Evolutionary conservation across 2,888 invertebrate genomes (phyloP).

Genomic region (Dryococelus australis): DNA sequence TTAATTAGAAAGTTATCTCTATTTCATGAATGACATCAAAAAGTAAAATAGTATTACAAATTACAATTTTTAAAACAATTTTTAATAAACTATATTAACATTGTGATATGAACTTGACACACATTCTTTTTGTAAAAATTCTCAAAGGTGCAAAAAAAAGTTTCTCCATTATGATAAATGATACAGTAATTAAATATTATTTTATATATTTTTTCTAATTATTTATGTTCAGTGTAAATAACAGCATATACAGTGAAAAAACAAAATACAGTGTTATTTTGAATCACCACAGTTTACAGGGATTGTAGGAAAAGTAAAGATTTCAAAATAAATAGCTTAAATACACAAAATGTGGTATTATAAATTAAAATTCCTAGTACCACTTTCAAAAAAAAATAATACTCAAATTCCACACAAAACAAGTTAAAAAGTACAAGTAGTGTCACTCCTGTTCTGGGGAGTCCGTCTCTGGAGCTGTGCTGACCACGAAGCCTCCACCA

Average conservation of each 20-base stretch:
- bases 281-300: neutral
- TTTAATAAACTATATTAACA: too few species aligned
- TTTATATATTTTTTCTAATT: neutral
- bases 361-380: slow-evolving; percentile 16
- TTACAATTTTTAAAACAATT: too few species aligned
- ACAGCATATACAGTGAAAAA: neutral
- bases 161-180: too few species aligned
- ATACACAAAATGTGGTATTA: neutral
- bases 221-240: neutral
- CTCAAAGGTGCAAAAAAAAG: too few species aligned
- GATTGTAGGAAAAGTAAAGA: neutral
- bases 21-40: too few species aligned
- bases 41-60: too few species aligned
- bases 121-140: too few species aligned
- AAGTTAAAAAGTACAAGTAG: neutral
- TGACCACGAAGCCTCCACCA: slow-evolving; percentile 40
- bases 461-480: slow-evolving; percentile 43
- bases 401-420: neutral
- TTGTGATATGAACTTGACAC: too few species aligned
- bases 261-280: neutral
- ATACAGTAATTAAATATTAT: too few species aligned
- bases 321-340: neutral
- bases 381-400: neutral
- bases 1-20: too few species aligned
- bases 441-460: slow-evolving; percentile 41